These are phyloP conservation scores for Willisornis vidua DNA, from an alignment of 2,113 vertebrate species.

Conservation along the genomic window DNA sequence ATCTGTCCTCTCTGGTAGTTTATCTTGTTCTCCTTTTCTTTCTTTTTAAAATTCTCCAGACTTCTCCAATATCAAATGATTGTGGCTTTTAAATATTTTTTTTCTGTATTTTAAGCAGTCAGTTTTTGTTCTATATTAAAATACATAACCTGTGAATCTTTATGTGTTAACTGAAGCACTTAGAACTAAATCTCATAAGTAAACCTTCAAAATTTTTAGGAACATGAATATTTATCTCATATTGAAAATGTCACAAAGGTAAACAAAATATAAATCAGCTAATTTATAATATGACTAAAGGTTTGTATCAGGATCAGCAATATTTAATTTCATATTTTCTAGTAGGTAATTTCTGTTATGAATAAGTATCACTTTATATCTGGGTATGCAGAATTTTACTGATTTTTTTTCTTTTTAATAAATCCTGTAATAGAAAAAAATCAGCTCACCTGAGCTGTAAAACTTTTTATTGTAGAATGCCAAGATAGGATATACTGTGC, in stretches of 20 bases:
- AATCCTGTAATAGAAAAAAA: not conserved
- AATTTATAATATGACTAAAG: not conserved
- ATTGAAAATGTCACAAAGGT: not conserved
- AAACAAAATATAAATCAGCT: not conserved
- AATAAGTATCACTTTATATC: not conserved
- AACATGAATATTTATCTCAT: not conserved
- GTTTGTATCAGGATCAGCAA: not conserved
- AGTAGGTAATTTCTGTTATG: not conserved
- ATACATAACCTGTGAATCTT: not conserved
- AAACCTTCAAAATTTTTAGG: not conserved
- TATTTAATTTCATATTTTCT: not conserved
- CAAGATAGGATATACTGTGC: not conserved
- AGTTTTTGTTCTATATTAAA: not conserved
- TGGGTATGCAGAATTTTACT: not conserved
- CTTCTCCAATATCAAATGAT: not conserved
- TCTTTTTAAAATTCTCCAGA: not conserved
- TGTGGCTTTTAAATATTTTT: not conserved
- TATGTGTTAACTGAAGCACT: not conserved
- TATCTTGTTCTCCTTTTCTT: not conserved
- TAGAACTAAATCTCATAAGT: not conserved
- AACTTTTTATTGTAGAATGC: not conserved
- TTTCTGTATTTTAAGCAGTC: not conserved
- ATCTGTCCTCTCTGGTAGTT: not conserved
- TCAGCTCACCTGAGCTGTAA: not conserved
- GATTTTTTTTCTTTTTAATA: not conserved